Evolutionary conservation across 2,113 vertebrate species (phyloP).

Genomic region (Anarhynchus alexandrinus): DNA sequence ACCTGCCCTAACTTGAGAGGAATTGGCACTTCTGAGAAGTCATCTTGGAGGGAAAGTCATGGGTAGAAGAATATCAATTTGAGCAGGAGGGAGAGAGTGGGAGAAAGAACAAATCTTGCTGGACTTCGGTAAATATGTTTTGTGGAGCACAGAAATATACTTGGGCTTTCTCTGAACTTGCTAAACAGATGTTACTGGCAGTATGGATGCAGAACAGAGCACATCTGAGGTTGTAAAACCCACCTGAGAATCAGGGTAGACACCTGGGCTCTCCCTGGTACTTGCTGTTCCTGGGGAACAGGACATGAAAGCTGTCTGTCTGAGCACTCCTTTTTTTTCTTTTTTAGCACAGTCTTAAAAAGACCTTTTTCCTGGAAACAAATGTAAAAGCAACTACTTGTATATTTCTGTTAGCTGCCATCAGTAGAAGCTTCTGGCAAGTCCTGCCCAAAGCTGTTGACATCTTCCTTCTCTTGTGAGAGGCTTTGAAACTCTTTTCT

Average conservation of each 20-base stretch:
- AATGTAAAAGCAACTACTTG: neutral
- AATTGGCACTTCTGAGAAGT: neutral
- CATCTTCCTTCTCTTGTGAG: neutral
- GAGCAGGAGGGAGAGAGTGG: neutral
- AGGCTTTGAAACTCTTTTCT: slow-evolving; percentile 5
- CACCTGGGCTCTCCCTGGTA: neutral
- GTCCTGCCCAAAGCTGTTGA: neutral
- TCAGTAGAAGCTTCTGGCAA: neutral
- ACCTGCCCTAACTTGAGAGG: neutral
- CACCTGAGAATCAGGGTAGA: neutral
- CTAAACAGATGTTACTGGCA: neutral
- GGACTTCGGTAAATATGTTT: neutral
- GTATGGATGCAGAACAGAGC: neutral
- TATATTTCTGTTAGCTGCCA: neutral
- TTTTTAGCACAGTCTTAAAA: neutral
- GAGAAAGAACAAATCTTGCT: neutral
- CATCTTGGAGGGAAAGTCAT: neutral
- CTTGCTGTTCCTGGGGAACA: neutral
- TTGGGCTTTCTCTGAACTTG: neutral
- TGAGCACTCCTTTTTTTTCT: neutral
- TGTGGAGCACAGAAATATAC: neutral
- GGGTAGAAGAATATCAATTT: neutral
- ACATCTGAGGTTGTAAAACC: neutral
- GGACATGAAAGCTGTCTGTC: neutral
- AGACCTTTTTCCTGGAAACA: neutral